Conservation (phyloP, 2,888 invertebrate species). For the Helicoverpa assulta region DNA sequence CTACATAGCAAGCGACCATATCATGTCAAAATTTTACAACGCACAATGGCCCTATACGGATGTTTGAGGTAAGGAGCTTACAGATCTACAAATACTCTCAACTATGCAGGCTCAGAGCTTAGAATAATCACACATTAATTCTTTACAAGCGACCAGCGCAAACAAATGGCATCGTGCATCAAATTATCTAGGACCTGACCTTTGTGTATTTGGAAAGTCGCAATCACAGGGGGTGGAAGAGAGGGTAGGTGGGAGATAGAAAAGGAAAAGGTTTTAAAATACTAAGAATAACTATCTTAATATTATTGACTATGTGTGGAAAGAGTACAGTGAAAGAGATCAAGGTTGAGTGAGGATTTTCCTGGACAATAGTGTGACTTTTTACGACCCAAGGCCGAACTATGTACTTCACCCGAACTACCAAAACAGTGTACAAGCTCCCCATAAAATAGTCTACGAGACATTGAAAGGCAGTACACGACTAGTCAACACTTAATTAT, state of each 20-base stretch:
- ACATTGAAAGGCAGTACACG: conserved; percentile 11
- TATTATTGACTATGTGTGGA: neutral
- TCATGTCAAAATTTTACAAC: too few relatives aligned
- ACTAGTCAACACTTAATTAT: neutral
- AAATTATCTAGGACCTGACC: too few relatives aligned
- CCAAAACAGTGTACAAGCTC: neutral
- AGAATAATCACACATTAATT: neutral
- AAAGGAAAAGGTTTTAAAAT: too few relatives aligned
- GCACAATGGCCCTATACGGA: neutral
- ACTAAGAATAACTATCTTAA: neutral
- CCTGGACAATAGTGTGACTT: neutral
- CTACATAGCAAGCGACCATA: too few relatives aligned
- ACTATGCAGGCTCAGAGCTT: neutral
- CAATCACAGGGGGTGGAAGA: too few relatives aligned
- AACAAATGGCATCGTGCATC: neutral
- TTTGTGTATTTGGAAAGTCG: too few relatives aligned
- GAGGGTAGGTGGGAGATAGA: too few relatives aligned
- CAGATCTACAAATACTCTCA: neutral
- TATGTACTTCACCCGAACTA: neutral
- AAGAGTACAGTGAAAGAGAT: neutral
- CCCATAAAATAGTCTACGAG: neutral
- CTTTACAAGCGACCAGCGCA: neutral
- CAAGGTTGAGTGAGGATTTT: neutral
- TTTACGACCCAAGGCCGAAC: neutral
- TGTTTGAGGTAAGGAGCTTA: neutral